A percentile compares a stretch with the other conserved stretches of the same genome.
Conservation (phyloP, 2,888 invertebrate species). For the Julus scandinavius region DNA sequence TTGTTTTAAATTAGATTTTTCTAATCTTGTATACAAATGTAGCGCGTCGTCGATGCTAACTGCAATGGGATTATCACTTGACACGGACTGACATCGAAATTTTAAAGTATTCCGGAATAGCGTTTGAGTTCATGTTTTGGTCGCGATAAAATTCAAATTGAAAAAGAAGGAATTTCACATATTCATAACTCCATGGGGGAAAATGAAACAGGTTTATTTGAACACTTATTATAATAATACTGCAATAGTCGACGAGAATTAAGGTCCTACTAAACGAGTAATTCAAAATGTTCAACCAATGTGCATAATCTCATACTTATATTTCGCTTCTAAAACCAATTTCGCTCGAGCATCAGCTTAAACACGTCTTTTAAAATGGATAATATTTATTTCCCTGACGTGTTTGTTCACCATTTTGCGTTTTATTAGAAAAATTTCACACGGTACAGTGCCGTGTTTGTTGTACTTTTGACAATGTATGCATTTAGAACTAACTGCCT, state of each 20-base stretch:
- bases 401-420: background rate
- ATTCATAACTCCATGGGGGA: slow-evolving; percentile 2
- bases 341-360: background rate
- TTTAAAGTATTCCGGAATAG: background rate
- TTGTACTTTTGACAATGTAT: too few relatives aligned
- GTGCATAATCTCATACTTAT: background rate
- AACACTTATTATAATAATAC: background rate
- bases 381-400: background rate
- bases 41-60: background rate
- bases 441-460: too few relatives aligned
- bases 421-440: background rate
- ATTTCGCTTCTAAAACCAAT: background rate
- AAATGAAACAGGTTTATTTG: background rate
- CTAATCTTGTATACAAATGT: background rate
- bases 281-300: background rate
- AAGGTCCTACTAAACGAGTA: background rate
- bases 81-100: background rate
- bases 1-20: background rate
- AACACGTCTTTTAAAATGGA: background rate
- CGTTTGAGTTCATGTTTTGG: background rate
- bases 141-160: slow-evolving; percentile 3
- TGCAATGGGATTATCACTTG: background rate
- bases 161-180: background rate
- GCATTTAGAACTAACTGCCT: too few relatives aligned
- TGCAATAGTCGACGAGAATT: background rate